Conservation (phyloP, 2,797 vertebrate species). For the Pantherophis vulpinus region DNA sequence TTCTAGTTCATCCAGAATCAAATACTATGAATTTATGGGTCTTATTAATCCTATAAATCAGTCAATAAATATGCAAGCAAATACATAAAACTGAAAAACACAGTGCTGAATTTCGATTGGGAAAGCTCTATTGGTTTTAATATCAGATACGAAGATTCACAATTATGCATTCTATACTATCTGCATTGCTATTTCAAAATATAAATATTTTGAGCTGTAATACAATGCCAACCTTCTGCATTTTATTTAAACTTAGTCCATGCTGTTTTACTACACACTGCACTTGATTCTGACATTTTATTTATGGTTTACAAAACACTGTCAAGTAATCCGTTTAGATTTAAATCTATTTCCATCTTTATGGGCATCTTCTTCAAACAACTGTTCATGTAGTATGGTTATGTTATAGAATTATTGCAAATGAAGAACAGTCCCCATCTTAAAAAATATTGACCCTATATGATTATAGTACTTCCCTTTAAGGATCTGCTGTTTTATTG, state of each 20-base stretch:
- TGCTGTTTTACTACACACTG: background rate
- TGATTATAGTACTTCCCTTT: background rate
- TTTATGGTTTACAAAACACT: background rate
- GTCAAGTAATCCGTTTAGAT: background rate
- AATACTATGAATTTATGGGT: background rate
- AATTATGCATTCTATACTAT: background rate
- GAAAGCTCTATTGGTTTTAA: background rate
- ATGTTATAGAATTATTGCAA: slow-evolving; percentile 9
- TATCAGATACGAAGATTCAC: background rate
- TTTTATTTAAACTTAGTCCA: background rate
- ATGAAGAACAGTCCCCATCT: background rate
- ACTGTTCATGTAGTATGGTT: background rate
- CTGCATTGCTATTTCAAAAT: background rate
- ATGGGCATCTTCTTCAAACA: rapidly evolving
- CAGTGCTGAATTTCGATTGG: background rate
- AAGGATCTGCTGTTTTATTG: slow-evolving; percentile 14
- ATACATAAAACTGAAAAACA: background rate
- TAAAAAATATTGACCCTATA: background rate
- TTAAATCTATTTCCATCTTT: background rate
- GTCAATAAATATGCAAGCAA: background rate
- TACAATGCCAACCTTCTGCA: background rate
- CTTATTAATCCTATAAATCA: background rate
- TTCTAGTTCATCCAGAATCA: background rate
- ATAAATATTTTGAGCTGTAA: background rate
- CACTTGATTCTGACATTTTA: background rate